A percentile compares a stretch with the other conserved stretches of the same genome.
Evolutionary conservation across 2,888 invertebrate species (phyloP).

Genomic region (Euplagia quadripunctaria): DNA sequence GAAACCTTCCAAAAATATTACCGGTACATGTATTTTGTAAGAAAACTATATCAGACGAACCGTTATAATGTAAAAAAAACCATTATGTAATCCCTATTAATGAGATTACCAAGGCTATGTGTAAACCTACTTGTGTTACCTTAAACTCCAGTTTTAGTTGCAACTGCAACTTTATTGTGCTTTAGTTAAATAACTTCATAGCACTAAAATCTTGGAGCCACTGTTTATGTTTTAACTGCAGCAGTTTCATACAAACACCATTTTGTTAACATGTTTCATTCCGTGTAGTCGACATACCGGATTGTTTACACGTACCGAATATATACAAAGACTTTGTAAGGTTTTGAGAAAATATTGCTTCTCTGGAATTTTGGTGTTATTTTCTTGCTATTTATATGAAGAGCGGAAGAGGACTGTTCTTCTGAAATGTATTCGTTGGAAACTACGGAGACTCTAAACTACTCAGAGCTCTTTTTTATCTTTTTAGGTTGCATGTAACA

Average conservation of each 20-base stretch:
- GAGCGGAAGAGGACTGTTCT: not conserved
- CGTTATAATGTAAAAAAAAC: too few relatives aligned
- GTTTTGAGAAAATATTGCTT: constrained; percentile 7
- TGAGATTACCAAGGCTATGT: too few relatives aligned
- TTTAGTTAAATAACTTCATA: constrained; percentile 24
- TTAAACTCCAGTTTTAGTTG: constrained; percentile 15
- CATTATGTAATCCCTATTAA: too few relatives aligned
- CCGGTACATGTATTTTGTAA: too few relatives aligned
- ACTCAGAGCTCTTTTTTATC: not conserved
- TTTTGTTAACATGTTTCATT: constrained; percentile 27
- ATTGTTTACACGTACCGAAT: constrained; percentile 10
- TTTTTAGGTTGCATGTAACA: too few relatives aligned
- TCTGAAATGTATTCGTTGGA: not conserved
- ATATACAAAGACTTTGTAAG: not conserved
- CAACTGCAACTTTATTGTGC: constrained; percentile 35
- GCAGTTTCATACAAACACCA: constrained; percentile 20
- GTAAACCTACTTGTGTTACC: too few relatives aligned
- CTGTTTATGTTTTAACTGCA: constrained; percentile 35
- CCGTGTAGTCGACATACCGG: constrained; percentile 5
- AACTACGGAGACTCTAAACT: not conserved
- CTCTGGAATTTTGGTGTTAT: constrained; percentile 11
- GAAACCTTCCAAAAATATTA: too few relatives aligned
- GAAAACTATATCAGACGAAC: too few relatives aligned
- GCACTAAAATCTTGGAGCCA: constrained; percentile 29
- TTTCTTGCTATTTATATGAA: not conserved